Conservation (phyloP, 2,797 vertebrate genomes). For the Prunella strophiata region DNA sequence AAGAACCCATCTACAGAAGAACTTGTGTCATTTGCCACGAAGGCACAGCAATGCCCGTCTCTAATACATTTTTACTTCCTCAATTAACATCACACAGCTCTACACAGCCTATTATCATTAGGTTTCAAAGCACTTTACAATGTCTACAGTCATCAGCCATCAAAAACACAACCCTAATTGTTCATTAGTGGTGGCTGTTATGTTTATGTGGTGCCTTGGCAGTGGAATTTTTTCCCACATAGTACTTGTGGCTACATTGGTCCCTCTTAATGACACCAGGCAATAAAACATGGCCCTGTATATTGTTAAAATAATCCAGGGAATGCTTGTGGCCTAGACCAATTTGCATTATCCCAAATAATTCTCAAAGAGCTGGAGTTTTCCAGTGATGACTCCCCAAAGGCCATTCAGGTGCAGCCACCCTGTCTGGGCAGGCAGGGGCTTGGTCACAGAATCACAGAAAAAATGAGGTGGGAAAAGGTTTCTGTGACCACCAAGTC, state of each 20-base stretch:
- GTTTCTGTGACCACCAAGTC: neutral
- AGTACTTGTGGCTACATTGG: neutral
- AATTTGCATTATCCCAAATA: neutral
- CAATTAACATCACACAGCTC: neutral
- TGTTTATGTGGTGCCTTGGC: neutral
- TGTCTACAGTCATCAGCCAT: neutral
- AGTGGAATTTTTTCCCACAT: neutral
- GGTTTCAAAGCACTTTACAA: conserved; percentile 21
- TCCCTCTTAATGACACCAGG: neutral
- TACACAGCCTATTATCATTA: neutral
- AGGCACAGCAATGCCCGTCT: neutral
- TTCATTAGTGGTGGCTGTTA: neutral
- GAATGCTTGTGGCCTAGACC: neutral
- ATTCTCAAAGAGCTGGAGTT: neutral
- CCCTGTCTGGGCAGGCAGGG: neutral
- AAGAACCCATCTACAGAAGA: neutral
- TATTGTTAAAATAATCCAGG: neutral
- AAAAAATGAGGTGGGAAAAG: neutral
- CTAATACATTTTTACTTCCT: neutral
- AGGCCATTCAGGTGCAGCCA: neutral
- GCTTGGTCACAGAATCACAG: neutral
- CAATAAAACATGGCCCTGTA: neutral
- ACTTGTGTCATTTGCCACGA: neutral
- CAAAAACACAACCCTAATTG: conserved; percentile 3
- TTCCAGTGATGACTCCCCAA: neutral